Percentiles rank a stretch among this genome's conserved stretches.
phyloP scores from a whole-genome alignment of 2,113 vertebrate species.

The Myocastor coypus region DNA sequence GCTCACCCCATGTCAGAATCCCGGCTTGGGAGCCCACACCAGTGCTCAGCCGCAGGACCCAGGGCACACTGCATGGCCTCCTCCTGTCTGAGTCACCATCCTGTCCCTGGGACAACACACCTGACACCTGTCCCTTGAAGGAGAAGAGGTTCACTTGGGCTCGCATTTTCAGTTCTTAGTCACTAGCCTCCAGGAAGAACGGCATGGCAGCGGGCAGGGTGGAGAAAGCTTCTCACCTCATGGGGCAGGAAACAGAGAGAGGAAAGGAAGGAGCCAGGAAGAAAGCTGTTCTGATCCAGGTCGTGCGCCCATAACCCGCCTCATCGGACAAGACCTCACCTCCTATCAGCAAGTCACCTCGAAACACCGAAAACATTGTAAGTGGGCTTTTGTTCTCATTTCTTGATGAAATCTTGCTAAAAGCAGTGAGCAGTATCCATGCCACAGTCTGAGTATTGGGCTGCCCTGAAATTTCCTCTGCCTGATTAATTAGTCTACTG shows the following conservation, averaged over 20 bases:
- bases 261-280: not conserved
- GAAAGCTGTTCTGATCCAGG: not conserved
- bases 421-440: not conserved
- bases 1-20: rapidly evolving
- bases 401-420: not conserved
- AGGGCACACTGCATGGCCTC: not conserved
- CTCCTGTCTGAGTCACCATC: not conserved
- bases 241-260: not conserved
- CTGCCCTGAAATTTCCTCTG: not conserved
- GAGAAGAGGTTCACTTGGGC: not conserved
- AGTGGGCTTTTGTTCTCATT: not conserved
- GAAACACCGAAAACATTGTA: not conserved
- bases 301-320: not conserved
- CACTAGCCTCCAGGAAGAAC: not conserved
- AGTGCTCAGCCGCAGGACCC: not conserved
- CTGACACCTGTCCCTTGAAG: not conserved
- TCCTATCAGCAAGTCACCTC: not conserved
- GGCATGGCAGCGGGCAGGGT: not conserved
- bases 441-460: not conserved
- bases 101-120: not conserved
- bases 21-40: no score
- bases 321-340: not conserved
- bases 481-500: not conserved
- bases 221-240: not conserved
- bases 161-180: not conserved